Conservation (phyloP, 2,113 vertebrate species). For the Jacana jacana region DNA sequence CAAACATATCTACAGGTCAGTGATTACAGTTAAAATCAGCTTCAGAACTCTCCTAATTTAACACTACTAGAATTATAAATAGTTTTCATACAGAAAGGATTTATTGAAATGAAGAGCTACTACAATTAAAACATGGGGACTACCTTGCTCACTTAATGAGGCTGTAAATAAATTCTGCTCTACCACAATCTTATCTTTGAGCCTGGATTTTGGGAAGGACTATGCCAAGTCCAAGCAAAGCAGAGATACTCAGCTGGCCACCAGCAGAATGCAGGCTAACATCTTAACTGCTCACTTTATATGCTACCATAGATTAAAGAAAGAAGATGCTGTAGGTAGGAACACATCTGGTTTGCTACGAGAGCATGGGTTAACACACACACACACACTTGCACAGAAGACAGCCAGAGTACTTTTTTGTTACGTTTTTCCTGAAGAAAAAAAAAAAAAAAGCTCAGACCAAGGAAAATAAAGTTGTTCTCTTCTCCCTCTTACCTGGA, state of each 20-base stretch:
- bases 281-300: neutral
- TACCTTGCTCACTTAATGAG: neutral
- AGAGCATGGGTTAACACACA: neutral
- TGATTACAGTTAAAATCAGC: neutral
- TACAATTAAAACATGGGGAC: neutral
- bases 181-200: neutral
- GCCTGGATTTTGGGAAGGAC: neutral
- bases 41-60: neutral
- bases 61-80: neutral
- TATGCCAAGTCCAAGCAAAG: neutral
- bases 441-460: neutral
- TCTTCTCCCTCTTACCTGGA: constrained; percentile 79
- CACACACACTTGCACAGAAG: neutral
- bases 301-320: neutral
- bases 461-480: neutral
- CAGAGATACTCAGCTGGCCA: neutral
- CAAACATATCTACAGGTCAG: neutral
- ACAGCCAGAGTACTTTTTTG: neutral
- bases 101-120: neutral
- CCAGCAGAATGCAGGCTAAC: neutral
- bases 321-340: neutral
- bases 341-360: neutral
- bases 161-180: neutral
- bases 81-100: neutral
- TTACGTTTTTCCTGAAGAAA: neutral